Percentiles rank a stretch among this genome's conserved stretches.
Conservation (phyloP, 2,888 invertebrate species). For the Mactromeris polynyma region DNA sequence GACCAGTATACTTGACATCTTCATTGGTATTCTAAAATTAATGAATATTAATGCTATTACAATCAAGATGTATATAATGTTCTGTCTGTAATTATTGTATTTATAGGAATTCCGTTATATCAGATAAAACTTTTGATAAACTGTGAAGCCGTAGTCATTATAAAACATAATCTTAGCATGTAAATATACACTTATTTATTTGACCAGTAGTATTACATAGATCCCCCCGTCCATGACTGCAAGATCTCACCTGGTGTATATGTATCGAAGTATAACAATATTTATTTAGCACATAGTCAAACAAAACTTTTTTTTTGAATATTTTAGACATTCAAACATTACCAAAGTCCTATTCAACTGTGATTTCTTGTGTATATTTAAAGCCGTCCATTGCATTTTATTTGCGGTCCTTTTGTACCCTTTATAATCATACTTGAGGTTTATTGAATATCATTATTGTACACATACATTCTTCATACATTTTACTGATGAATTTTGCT, state of each 20-base stretch:
- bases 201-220: neutral
- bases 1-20: too few relatives aligned
- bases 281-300: neutral
- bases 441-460: neutral
- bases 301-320: neutral
- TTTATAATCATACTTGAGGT: neutral
- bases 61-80: too few relatives aligned
- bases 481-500: slow-evolving; percentile 2
- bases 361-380: slow-evolving; percentile 4
- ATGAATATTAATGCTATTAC: neutral
- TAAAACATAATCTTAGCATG: neutral
- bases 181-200: slow-evolving; percentile 16
- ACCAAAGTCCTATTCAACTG: neutral
- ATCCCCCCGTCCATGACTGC: neutral
- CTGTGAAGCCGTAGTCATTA: neutral
- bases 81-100: too few relatives aligned
- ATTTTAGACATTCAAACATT: neutral
- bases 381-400: slow-evolving; percentile 22
- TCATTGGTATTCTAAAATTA: neutral
- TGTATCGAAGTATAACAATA: neutral
- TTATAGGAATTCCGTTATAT: too few relatives aligned
- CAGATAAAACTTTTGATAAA: neutral
- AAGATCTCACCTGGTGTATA: neutral
- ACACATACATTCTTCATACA: neutral
- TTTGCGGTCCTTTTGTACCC: neutral